A percentile compares a stretch with the other conserved stretches of the same genome.
phyloP scores from a whole-genome alignment of 2,888 invertebrate genomes.

The Drosophila quinaria region DNA sequence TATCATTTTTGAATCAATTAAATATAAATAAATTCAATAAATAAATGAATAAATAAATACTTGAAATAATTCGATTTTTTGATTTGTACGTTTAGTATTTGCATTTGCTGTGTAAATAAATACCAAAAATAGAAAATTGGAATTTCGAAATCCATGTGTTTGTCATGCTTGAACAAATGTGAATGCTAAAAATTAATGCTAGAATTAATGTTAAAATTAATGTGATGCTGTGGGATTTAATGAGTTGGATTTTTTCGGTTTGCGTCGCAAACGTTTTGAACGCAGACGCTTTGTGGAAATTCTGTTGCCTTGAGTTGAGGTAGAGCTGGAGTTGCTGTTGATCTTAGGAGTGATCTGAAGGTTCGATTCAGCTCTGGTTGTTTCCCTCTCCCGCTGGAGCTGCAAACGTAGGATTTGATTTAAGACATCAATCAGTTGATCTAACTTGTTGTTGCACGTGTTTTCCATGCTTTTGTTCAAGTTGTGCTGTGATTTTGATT shows the following conservation, averaged over 20 bases:
- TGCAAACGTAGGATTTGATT: conserved; percentile 69
- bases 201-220: neutral
- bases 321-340: neutral
- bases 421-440: conserved; percentile 75
- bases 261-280: conserved; percentile 40
- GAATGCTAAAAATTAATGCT: conserved; percentile 1
- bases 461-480: neutral
- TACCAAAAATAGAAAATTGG: neutral
- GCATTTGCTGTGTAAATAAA: too few relatives aligned
- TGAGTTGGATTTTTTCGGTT: neutral
- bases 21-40: too few relatives aligned
- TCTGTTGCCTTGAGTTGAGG: neutral
- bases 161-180: neutral
- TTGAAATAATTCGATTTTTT: too few relatives aligned
- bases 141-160: neutral
- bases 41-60: too few relatives aligned
- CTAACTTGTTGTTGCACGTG: conserved; percentile 67
- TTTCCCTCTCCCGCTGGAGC: conserved; percentile 46
- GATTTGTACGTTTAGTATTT: too few relatives aligned
- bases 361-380: neutral
- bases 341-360: too few relatives aligned
- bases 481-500: neutral
- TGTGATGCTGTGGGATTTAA: neutral
- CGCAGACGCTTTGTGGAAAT: conserved; percentile 40
- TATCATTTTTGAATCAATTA: too few relatives aligned